Percentiles rank a stretch among this genome's conserved stretches.
Evolutionary conservation across 1,140 invertebrate species (phyloP).

Genomic region (Leptinotarsa defecta): DNA sequence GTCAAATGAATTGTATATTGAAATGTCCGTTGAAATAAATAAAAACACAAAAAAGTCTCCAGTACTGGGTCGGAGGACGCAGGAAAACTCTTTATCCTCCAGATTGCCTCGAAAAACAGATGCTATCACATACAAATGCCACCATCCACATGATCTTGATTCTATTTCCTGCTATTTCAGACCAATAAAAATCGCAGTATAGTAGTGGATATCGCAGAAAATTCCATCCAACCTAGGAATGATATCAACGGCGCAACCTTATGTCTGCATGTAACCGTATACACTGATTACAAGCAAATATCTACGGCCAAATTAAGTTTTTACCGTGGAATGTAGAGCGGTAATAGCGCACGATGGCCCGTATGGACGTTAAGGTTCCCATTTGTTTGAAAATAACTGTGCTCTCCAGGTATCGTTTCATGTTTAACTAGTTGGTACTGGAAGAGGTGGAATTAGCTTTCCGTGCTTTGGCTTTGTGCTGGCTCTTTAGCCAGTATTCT

Average conservation of each 20-base stretch:
- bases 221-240: slow-evolving; percentile 5
- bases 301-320: slow-evolving; percentile 24
- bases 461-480: no score
- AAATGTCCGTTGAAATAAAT: no score
- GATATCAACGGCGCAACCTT: slow-evolving; percentile 15
- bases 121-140: no score
- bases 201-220: neutral
- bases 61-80: no score
- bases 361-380: slow-evolving; percentile 5
- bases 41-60: no score
- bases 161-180: neutral
- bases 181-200: neutral
- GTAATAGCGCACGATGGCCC: slow-evolving; percentile 14
- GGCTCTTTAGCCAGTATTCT: no score
- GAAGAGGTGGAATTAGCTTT: no score
- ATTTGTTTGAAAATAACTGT: neutral
- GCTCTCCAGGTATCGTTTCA: no score
- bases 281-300: slow-evolving; percentile 26
- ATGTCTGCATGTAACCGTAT: slow-evolving; percentile 23
- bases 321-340: slow-evolving; percentile 4
- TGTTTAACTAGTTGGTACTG: no score
- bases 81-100: no score
- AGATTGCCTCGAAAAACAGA: no score
- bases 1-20: no score
- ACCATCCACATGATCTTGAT: neutral